Evolutionary conservation across 2,888 invertebrate genomes (phyloP).

Genomic region (Sialis lutaria): DNA sequence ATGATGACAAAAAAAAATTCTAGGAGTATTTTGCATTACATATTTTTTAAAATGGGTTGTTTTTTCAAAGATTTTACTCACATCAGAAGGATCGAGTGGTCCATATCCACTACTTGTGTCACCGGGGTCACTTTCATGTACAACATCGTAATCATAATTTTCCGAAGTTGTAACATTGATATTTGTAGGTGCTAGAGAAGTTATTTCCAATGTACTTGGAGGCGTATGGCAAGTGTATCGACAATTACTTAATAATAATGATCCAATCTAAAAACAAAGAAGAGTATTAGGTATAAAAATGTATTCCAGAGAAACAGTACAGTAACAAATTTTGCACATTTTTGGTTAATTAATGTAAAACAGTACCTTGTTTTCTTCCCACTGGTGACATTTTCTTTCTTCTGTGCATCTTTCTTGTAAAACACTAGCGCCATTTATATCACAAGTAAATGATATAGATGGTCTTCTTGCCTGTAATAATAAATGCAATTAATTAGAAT

Average conservation of each 20-base stretch:
- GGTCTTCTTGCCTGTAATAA: slow-evolving; percentile 35
- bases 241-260: slow-evolving; percentile 47
- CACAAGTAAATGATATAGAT: slow-evolving; percentile 53
- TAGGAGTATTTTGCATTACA: too few species aligned
- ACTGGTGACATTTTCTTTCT: slow-evolving; percentile 47
- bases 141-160: slow-evolving; percentile 17
- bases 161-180: slow-evolving; percentile 11
- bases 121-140: slow-evolving; percentile 22
- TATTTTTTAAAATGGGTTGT: too few species aligned
- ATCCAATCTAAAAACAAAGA: slow-evolving; percentile 35
- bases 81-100: neutral
- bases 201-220: slow-evolving; percentile 9
- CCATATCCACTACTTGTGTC: neutral
- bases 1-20: too few species aligned
- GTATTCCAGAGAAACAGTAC: too few species aligned
- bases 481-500: slow-evolving; percentile 1
- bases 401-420: slow-evolving; percentile 55
- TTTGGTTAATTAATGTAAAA: too few species aligned
- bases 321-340: too few species aligned
- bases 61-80: slow-evolving; percentile 5
- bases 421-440: slow-evolving; percentile 47
- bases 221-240: slow-evolving; percentile 47
- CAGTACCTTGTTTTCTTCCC: slow-evolving; percentile 36
- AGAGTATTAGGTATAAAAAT: slow-evolving; percentile 16
- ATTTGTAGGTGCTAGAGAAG: neutral